Percentiles rank a stretch among this genome's conserved stretches.
Conservation (phyloP, 2,888 invertebrate species). For the Leptinotarsa tumamoca region DNA sequence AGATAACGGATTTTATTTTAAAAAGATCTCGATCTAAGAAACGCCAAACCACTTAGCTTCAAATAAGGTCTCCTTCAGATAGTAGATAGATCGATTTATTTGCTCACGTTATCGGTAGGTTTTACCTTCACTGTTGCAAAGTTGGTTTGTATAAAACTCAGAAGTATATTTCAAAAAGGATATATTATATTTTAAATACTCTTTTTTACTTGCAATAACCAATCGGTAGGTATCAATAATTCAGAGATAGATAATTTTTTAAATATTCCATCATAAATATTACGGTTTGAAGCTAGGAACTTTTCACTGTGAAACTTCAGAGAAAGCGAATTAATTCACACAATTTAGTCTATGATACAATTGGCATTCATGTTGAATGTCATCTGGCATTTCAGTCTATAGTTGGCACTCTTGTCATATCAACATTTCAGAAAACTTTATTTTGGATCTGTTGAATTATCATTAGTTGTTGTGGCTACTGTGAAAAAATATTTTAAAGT, state of each 20-base stretch:
- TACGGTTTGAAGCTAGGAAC: background rate
- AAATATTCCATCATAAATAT: background rate
- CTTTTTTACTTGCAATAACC: conserved; percentile 61
- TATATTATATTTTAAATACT: conserved; percentile 63
- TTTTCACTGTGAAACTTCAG: background rate
- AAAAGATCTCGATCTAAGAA: background rate
- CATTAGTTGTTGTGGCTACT: too few species aligned
- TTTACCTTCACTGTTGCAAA: background rate
- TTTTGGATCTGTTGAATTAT: too few species aligned
- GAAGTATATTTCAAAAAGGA: conserved; percentile 40
- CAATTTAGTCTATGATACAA: too few species aligned
- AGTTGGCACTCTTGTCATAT: too few species aligned
- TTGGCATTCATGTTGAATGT: too few species aligned
- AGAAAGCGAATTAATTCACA: background rate
- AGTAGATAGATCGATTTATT: conserved; percentile 10
- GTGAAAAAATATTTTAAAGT: too few species aligned
- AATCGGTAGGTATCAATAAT: conserved; percentile 24
- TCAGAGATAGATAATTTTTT: conserved; percentile 25
- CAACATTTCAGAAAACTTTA: too few species aligned
- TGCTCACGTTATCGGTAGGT: background rate
- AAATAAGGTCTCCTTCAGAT: background rate
- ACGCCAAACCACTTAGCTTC: background rate
- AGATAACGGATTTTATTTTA: background rate
- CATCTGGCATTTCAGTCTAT: too few species aligned
- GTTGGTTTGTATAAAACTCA: background rate